phyloP scores from a whole-genome alignment of 2,113 vertebrate genomes.

The Pithys albifrons region DNA sequence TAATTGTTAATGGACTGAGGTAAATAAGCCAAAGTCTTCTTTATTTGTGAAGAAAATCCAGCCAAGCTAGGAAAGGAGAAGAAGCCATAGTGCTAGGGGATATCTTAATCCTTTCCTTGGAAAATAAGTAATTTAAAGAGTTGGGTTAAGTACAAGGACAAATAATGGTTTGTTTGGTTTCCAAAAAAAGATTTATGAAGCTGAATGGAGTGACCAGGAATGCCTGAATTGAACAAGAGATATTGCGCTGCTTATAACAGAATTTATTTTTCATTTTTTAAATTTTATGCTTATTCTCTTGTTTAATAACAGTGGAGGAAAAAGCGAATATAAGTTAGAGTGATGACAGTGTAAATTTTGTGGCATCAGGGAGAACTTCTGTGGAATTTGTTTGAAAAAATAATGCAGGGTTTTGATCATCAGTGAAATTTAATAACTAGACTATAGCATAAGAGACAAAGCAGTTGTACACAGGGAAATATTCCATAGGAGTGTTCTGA shows the following conservation, averaged over 20 bases:
- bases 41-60: not conserved
- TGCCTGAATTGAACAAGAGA: not conserved
- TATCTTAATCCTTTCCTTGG: not conserved
- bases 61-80: not conserved
- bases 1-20: not conserved
- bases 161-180: not conserved
- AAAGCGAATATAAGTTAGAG: not conserved
- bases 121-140: not conserved
- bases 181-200: not conserved
- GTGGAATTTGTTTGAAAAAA: not conserved
- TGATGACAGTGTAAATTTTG: not conserved
- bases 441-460: not conserved
- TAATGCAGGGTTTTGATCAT: not conserved
- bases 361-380: not conserved
- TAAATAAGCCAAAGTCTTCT: not conserved
- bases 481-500: not conserved
- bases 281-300: not conserved
- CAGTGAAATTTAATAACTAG: not conserved
- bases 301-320: not conserved
- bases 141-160: not conserved
- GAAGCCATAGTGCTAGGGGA: not conserved
- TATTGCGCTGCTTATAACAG: not conserved
- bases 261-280: not conserved
- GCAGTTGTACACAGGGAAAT: not conserved
- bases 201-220: not conserved